Conservation (phyloP, 2,113 vertebrate genomes). For the Pygoscelis antarcticus region DNA sequence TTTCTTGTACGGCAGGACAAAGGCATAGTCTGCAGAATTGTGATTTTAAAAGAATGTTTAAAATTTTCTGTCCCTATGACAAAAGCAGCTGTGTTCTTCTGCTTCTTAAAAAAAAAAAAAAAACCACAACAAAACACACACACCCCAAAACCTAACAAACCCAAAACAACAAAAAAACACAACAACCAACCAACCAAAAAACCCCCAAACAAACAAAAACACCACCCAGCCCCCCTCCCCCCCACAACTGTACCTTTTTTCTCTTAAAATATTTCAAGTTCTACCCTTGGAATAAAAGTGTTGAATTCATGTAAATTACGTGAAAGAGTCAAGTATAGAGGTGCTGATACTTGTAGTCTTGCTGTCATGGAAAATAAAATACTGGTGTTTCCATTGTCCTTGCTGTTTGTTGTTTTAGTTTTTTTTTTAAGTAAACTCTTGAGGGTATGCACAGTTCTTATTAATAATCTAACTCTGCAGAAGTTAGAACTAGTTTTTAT, state of each 20-base stretch:
- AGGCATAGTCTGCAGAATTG: neutral
- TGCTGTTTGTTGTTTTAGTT: neutral
- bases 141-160: too few relatives aligned
- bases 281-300: neutral
- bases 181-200: neutral
- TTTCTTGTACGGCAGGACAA: neutral
- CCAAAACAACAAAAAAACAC: neutral
- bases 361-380: slow-evolving; percentile 32
- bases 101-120: neutral
- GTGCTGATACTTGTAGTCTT: neutral
- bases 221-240: neutral
- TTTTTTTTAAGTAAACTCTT: neutral
- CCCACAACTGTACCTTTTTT: neutral
- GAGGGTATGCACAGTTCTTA: neutral
- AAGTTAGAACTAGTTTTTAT: neutral
- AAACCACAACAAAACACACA: neutral
- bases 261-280: neutral
- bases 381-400: neutral
- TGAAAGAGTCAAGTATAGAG: neutral
- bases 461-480: neutral
- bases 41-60: neutral
- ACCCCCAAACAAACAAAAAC: neutral
- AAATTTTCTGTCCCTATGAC: neutral
- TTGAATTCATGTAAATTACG: neutral
- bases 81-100: neutral